phyloP scores from a whole-genome alignment of 2,888 invertebrate genomes.

The Notodonta ziczac region DNA sequence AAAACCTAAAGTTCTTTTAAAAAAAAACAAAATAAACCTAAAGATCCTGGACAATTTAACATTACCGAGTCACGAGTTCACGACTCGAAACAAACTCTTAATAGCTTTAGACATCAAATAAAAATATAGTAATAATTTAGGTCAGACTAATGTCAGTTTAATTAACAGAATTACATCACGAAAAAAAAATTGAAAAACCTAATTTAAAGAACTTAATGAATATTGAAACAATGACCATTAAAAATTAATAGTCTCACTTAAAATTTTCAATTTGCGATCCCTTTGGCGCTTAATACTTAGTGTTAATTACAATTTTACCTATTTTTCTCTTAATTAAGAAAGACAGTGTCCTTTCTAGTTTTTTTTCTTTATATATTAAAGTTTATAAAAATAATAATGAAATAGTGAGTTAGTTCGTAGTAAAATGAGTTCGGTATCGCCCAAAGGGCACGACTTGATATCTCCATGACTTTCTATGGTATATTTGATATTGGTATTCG shows the following conservation, averaged over 20 bases:
- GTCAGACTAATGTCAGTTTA: background rate
- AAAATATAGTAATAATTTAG: background rate
- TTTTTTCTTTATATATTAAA: background rate
- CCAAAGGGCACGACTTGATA: too few relatives aligned
- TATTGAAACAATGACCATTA: background rate
- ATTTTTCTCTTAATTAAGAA: conserved; percentile 1
- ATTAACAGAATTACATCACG: background rate
- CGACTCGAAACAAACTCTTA: too few relatives aligned
- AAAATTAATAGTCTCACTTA: conserved; percentile 4
- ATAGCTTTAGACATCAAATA: too few relatives aligned
- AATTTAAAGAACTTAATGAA: conserved; percentile 1
- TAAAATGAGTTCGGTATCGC: too few relatives aligned
- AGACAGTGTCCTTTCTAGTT: background rate
- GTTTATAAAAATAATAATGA: too few relatives aligned
- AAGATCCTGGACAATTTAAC: too few relatives aligned
- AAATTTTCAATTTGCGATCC: conserved; percentile 1
- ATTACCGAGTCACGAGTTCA: too few relatives aligned
- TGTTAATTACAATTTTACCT: background rate
- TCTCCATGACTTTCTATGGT: too few relatives aligned
- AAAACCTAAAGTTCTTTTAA: too few relatives aligned
- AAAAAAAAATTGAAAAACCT: background rate
- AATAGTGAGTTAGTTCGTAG: too few relatives aligned
- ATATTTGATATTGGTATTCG: too few relatives aligned
- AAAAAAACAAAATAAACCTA: too few relatives aligned
- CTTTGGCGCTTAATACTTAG: background rate